phyloP scores from a whole-genome alignment of 2,797 vertebrate genomes.

The Halcyon smyrnensis region DNA sequence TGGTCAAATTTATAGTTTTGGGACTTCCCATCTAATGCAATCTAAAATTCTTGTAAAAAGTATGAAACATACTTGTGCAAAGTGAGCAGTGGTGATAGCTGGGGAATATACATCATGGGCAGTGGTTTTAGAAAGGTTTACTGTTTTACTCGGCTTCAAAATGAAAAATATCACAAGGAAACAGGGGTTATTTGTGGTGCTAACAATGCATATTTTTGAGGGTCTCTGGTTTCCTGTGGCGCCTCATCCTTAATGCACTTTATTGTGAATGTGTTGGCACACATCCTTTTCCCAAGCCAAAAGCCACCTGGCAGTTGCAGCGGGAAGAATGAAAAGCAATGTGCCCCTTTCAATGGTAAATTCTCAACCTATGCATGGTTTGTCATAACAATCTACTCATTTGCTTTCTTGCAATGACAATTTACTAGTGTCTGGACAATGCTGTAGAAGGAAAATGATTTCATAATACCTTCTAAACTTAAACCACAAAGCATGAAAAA shows the following conservation, averaged over 20 bases:
- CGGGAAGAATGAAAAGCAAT: constrained; percentile 37
- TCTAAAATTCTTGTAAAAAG: background rate
- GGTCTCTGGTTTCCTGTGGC: constrained; percentile 43
- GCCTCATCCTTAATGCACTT: constrained; percentile 19
- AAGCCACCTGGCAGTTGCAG: constrained; percentile 39
- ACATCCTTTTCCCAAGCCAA: constrained; percentile 47
- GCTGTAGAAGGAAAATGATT: background rate
- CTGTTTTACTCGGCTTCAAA: background rate
- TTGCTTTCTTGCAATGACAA: background rate
- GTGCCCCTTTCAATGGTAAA: background rate
- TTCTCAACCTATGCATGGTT: background rate
- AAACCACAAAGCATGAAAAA: background rate
- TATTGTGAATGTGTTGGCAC: background rate
- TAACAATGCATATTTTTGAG: constrained; percentile 30
- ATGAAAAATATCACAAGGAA: constrained; percentile 14
- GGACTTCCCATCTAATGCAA: background rate
- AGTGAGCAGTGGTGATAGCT: background rate
- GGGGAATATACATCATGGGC: background rate
- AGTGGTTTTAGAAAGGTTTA: background rate
- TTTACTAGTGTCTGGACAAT: background rate
- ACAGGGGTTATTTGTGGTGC: background rate
- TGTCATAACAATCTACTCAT: background rate
- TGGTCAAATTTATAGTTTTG: background rate
- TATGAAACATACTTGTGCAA: background rate
- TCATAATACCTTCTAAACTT: background rate